These are phyloP conservation scores for Anolis sagrei DNA, from an alignment of 2,113 vertebrate species.

Conservation along the genomic window DNA sequence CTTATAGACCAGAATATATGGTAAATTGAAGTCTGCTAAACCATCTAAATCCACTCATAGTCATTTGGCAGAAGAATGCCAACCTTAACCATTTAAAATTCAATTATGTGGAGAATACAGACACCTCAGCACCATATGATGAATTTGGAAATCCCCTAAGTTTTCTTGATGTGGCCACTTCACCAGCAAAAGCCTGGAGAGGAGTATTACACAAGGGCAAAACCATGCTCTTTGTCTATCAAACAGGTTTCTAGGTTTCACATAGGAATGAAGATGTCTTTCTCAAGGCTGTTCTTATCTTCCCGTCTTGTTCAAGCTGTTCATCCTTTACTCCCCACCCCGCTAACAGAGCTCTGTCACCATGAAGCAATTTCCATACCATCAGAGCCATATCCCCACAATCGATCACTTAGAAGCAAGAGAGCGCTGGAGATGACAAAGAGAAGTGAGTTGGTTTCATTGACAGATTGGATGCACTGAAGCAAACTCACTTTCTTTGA, in stretches of 20 bases:
- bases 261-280: neutral
- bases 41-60: too few species aligned
- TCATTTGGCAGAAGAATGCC: neutral
- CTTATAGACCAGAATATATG: too few species aligned
- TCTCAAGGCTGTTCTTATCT: neutral
- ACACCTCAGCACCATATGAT: too few species aligned
- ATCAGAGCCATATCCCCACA: slow-evolving; percentile 11
- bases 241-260: too few species aligned
- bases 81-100: neutral
- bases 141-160: neutral
- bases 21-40: neutral
- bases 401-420: slow-evolving; percentile 20
- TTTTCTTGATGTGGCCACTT: too few species aligned
- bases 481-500: slow-evolving; percentile 5
- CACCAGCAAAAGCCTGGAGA: too few species aligned
- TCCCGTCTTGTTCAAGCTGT: neutral
- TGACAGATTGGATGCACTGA: slow-evolving; percentile 29
- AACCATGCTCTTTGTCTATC: too few species aligned
- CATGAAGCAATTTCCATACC: slow-evolving; percentile 17
- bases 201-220: too few species aligned
- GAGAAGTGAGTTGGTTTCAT: neutral
- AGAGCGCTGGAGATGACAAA: neutral
- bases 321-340: neutral
- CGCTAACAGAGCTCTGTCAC: neutral
- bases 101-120: too few species aligned